phyloP scores from a whole-genome alignment of 2,888 invertebrate species.

The Eucriotettix oculatus region DNA sequence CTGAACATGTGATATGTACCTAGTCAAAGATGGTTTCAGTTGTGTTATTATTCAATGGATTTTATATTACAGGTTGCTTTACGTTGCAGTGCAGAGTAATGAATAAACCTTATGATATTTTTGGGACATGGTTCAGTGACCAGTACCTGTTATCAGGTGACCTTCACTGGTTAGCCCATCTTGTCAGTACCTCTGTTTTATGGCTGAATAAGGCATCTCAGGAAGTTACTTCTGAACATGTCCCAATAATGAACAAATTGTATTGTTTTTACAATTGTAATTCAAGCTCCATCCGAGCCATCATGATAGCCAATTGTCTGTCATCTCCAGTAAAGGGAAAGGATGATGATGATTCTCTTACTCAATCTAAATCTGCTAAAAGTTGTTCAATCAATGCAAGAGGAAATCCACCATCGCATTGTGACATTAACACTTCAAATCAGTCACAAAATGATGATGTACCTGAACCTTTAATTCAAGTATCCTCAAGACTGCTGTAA shows the following conservation, averaged over 20 bases:
- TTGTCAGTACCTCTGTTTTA: constrained; percentile 54
- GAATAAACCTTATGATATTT: constrained; percentile 75
- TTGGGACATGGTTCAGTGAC: constrained; percentile 80
- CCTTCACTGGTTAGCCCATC: constrained; percentile 60
- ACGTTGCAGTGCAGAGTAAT: constrained; percentile 53
- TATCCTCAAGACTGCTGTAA: constrained; percentile 24
- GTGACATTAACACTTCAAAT: constrained; percentile 24
- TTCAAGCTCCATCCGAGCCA: constrained; percentile 59
- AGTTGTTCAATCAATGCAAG: constrained; percentile 13
- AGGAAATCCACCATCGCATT: constrained; percentile 36
- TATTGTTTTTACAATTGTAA: constrained; percentile 59
- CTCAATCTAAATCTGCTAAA: background rate
- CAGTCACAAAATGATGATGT: background rate
- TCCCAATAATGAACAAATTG: constrained; percentile 56
- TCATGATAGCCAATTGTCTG: constrained; percentile 58
- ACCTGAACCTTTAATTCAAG: constrained; percentile 13
- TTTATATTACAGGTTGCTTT: constrained; percentile 38
- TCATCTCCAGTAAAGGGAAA: constrained; percentile 23
- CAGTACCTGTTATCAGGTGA: constrained; percentile 64
- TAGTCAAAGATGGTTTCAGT: no score
- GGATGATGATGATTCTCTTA: constrained; percentile 7
- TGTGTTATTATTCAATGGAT: no score
- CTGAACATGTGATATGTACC: background rate
- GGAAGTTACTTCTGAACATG: constrained; percentile 59
- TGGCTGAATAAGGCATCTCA: constrained; percentile 65